A percentile compares a stretch with the other conserved stretches of the same genome.
Conservation (phyloP, 2,888 invertebrate genomes). For the Eupithecia centaureata region DNA sequence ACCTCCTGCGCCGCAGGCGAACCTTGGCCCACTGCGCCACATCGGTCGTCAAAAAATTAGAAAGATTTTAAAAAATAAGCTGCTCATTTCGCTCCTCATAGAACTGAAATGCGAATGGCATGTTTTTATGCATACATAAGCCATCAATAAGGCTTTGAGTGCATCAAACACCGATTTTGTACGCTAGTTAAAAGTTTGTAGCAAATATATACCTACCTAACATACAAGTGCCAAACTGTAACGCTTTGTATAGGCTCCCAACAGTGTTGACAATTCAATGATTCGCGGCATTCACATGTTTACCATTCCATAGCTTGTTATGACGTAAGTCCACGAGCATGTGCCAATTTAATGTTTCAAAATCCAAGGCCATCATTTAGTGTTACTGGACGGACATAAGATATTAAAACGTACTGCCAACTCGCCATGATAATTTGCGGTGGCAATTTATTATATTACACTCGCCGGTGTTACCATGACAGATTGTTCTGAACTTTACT, state of each 20-base stretch:
- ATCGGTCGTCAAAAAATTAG: too few species aligned
- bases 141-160: neutral
- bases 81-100: neutral
- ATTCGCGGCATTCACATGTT: neutral
- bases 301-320: neutral
- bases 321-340: neutral
- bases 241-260: neutral
- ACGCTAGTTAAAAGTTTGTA: neutral
- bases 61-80: neutral
- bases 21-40: too few species aligned
- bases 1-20: too few species aligned
- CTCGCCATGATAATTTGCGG: neutral
- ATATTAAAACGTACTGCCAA: conserved; percentile 2
- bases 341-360: neutral
- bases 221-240: neutral
- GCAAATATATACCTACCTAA: neutral
- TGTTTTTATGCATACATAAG: neutral
- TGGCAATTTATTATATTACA: neutral
- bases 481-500: neutral
- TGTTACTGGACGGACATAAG: conserved; percentile 9
- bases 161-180: neutral
- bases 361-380: conserved; percentile 8
- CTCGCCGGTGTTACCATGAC: neutral
- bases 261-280: neutral
- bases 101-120: neutral